Evolutionary conservation across 2,797 vertebrate genomes (phyloP), one percentile per base, ranked within the genome.

Genomic region (Psittacula derbiana): DNA sequence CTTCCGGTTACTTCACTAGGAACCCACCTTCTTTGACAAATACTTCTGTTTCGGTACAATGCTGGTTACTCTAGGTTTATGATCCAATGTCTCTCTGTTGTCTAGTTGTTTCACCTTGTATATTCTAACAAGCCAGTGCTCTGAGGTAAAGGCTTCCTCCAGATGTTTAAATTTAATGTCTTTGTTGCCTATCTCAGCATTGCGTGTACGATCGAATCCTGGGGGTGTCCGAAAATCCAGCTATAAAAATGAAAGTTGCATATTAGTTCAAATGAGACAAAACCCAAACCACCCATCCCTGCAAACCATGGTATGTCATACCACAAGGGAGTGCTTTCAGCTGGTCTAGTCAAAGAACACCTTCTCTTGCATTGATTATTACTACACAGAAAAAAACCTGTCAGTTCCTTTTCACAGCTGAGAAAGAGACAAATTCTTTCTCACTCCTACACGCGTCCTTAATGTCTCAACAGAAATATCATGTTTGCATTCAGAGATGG

Each of bases 41-140:
- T 99, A 99, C 98, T 99, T 99, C 98, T 99, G 99, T 98, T 99
- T 99, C 91, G 99, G 98, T 94, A 98, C 96, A 50, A 99, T 98
- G 93, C 98, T 99, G 97, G 98, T 98, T 97, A 98, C 97, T 97
- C 99, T 99, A 75, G 98, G 99, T 98, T 99, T 99, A 97, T 99
- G 99, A 96, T 99, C 98, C 97, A 99, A 87, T 15, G 98, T 98
- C 98, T 99, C 99, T 87, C 99, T 97, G 98, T 99, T 99, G 96
- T 99, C 99, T 95, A 99, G 98, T 74, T 98, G 98, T 98, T 99
- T 99, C 92, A 99, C 99, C 98, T 99, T 99, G 98, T 99, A 99
- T 98, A 99, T 99, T 97, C 99, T 98, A 96, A 99, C 99, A 93
- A 99, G 99, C 99, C 99, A 99, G 97, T 99, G 99, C 98, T 99